phyloP scores from a whole-genome alignment of 2,888 invertebrate species.

The Sicus ferrugineus region DNA sequence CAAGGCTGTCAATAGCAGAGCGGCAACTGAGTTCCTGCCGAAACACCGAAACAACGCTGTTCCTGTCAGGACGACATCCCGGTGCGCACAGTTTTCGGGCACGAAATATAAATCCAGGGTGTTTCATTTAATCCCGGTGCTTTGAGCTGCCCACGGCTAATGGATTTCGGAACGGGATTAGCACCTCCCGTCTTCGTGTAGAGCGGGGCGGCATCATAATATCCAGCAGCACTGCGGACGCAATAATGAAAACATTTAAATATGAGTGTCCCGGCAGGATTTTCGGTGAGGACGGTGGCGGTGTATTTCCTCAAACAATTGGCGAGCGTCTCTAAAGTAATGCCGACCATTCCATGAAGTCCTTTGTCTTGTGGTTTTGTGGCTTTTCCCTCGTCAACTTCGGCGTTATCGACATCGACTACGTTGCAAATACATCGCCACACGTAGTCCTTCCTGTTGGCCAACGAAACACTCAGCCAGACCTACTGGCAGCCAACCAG shows the following conservation, averaged over 20 bases:
- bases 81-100: not conserved
- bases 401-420: too few relatives aligned
- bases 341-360: too few relatives aligned
- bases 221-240: not conserved
- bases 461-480: too few relatives aligned
- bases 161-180: slow-evolving; percentile 3
- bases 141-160: not conserved
- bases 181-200: not conserved
- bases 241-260: not conserved
- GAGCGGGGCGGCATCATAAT: not conserved
- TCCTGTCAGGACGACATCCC: not conserved
- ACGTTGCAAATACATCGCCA: too few relatives aligned
- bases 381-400: too few relatives aligned
- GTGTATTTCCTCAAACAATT: not conserved
- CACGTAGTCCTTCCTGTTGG: too few relatives aligned
- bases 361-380: too few relatives aligned
- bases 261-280: not conserved
- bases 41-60: not conserved
- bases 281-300: not conserved
- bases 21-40: not conserved
- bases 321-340: too few relatives aligned
- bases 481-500: too few relatives aligned
- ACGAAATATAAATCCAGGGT: not conserved
- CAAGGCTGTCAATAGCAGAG: too few relatives aligned
- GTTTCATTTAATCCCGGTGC: not conserved